These are phyloP conservation scores for Zeus faber DNA, from an alignment of 2,113 vertebrate genomes.

Conservation along the genomic window DNA sequence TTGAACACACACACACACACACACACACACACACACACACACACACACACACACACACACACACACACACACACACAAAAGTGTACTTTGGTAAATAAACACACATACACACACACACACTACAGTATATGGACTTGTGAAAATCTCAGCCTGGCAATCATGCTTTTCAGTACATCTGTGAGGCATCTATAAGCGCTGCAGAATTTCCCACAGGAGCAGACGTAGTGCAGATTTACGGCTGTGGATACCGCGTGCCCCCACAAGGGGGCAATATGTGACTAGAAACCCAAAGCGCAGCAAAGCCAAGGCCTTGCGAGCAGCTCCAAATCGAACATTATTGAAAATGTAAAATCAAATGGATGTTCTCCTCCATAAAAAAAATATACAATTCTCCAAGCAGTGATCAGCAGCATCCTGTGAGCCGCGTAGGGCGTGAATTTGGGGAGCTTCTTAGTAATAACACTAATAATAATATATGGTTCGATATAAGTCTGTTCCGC, in stretches of 20 bases:
- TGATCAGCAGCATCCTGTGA: conserved; percentile 47
- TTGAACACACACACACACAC: not conserved
- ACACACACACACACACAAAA: not conserved
- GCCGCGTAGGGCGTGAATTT: conserved; percentile 24
- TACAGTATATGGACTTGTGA: no score
- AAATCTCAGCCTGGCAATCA: no score
- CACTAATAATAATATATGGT: conserved; percentile 2
- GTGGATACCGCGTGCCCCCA: conserved; percentile 37
- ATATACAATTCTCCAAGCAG: conserved; percentile 59
- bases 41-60: not conserved
- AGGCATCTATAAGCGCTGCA: no score
- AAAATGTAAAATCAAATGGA: conserved; percentile 63
- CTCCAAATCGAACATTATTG: conserved; percentile 36
- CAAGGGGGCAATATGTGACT: conserved; percentile 80
- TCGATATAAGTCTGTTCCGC: no score
- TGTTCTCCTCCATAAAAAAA: conserved; percentile 61
- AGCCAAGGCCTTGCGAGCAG: conserved; percentile 20
- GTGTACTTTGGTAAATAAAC: not conserved
- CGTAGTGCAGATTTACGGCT: conserved; percentile 39
- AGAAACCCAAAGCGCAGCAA: conserved; percentile 48
- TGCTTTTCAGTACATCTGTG: no score
- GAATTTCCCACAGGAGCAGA: not conserved
- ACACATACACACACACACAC: conserved; percentile 5
- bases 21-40: not conserved
- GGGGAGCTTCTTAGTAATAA: conserved; percentile 40